Evolutionary conservation across 2,797 vertebrate species (phyloP).

Genomic region (Bradypus variegatus): DNA sequence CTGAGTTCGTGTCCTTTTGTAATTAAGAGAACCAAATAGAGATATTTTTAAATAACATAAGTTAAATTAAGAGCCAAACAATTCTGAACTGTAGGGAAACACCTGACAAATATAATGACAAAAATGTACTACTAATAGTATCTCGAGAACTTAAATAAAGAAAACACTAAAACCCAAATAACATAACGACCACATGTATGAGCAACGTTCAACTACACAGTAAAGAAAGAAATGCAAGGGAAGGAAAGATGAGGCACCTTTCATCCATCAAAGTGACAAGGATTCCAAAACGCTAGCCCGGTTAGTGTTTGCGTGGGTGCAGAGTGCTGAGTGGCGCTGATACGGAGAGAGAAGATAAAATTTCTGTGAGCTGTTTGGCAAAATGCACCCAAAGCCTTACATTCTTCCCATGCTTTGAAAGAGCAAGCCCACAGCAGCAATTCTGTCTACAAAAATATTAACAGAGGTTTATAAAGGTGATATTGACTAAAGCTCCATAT

Average conservation of each 20-base stretch:
- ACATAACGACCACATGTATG: fast-evolving
- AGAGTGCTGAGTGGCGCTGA: background rate
- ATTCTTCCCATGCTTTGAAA: background rate
- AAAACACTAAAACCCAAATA: too few species aligned
- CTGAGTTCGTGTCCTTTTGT: too few species aligned
- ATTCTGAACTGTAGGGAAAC: background rate
- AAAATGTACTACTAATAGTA: too few species aligned
- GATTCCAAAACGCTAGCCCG: fast-evolving
- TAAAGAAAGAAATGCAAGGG: fast-evolving
- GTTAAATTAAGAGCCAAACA: background rate
- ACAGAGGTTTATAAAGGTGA: too few species aligned
- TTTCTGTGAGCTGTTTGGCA: background rate
- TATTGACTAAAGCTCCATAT: too few species aligned
- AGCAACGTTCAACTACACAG: fast-evolving
- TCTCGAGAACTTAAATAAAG: background rate
- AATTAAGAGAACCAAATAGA: background rate
- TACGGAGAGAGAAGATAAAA: fast-evolving
- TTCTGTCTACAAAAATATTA: too few species aligned
- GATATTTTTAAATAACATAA: background rate
- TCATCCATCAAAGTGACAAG: background rate
- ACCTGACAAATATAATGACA: background rate
- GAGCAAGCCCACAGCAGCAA: too few species aligned
- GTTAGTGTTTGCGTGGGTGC: too few species aligned
- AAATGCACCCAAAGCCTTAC: background rate
- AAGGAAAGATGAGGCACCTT: too few species aligned